Conservation (phyloP, 1,140 invertebrate species). For the Leptinotarsa lineolata region DNA sequence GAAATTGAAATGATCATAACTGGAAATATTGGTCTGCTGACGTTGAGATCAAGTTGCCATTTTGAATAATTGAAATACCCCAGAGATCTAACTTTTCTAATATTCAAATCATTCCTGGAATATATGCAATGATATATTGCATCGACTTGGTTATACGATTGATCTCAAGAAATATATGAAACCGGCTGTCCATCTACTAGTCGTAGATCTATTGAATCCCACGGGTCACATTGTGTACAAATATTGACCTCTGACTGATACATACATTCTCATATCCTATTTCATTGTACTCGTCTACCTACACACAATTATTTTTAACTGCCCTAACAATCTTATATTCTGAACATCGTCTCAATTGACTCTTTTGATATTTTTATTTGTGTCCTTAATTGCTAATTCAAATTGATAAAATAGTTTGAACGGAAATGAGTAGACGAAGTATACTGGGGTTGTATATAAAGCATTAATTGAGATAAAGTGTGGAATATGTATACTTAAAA, state of each 20-base stretch:
- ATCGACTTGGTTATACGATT: not conserved
- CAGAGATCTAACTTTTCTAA: not conserved
- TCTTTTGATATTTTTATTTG: slow-evolving; percentile 15
- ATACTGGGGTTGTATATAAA: no score
- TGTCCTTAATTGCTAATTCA: slow-evolving; percentile 19
- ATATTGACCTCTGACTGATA: slow-evolving; percentile 30
- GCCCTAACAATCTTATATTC: slow-evolving; percentile 30
- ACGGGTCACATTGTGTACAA: slow-evolving; percentile 26
- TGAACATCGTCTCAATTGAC: slow-evolving; percentile 27
- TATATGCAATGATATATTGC: not conserved
- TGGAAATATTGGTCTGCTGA: not conserved
- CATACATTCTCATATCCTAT: slow-evolving; percentile 16
- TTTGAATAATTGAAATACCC: not conserved
- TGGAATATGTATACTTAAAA: no score
- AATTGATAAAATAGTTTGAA: not conserved
- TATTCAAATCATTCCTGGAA: slow-evolving; percentile 2
- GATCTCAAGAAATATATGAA: not conserved
- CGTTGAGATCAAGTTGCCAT: not conserved
- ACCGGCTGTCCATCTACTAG: slow-evolving; percentile 11
- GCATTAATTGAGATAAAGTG: no score
- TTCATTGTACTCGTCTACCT: slow-evolving; percentile 24
- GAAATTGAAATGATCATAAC: not conserved
- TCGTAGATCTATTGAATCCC: slow-evolving; percentile 10
- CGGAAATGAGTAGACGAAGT: not conserved
- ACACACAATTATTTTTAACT: slow-evolving; percentile 29